Evolutionary conservation across 92 coral and sea anemone species (phyloP), one percentile per base, ranked within the genome.

Genomic region (Zoanthus solanderi): DNA sequence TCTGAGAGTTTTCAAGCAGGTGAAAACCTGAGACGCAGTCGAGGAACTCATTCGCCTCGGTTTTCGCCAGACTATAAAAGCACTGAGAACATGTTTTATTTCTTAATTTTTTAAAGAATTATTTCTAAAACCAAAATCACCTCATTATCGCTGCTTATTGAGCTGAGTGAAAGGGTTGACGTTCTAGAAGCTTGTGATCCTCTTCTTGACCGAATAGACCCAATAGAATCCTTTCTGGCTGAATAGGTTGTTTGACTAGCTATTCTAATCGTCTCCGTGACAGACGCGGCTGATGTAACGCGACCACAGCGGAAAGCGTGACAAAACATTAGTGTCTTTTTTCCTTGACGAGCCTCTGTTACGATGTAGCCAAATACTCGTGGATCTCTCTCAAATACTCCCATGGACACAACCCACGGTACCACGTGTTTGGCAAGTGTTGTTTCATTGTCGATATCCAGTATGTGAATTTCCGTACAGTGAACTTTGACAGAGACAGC

Each of bases 291-390:
- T 48, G 89, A 89, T 31, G 96, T 94, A 83, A 95, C 92, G 65
- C 99, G 98, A 75, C 98, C 91, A 68, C 99, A 96, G n/a, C 99
- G 98, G 90, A 95, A 96, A 74, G 93, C 99, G 95, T 96, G 98
- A 91, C 99, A 96, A 42, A 71, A 92, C 94, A 95, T 95, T 87
- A 94, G 90, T 83, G 99, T 95, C 91, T 95, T 96, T 86, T 95
- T 96, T 7, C 97, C 98, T 82, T 96, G 99, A 30, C 93, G 91
- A 14, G 99, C 99, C 73, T 95, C 96, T 48, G 98, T 87, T 89
- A 95, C 96, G 28, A 96, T 93, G 90, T 95, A 96, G 45, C 98
- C 99, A 92, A 96, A 96, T 81, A 95, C 81, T 16, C 99, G 95
- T 12, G 96, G 88, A 89, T 96, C 99, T 16, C 92, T 92, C 85